phyloP scores from a whole-genome alignment of 2,113 vertebrate species.

The Craseonycteris thonglongyai region DNA sequence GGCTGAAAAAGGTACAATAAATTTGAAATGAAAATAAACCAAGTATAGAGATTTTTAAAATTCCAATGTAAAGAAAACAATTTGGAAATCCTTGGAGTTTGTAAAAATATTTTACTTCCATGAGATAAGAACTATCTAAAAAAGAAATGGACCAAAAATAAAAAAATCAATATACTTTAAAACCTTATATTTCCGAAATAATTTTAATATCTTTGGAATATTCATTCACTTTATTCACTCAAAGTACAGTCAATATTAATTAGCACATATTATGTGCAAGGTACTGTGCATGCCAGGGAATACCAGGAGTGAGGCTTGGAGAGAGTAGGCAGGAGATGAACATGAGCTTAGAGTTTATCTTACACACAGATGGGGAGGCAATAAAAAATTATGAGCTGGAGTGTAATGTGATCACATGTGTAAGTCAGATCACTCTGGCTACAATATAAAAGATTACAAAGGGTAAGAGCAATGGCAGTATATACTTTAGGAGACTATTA shows the following conservation, averaged over 20 bases:
- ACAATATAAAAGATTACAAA: background rate
- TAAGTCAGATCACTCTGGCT: background rate
- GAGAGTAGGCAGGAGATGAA: background rate
- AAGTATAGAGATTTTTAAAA: background rate
- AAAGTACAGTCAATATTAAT: background rate
- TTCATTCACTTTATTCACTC: background rate
- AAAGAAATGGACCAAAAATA: constrained; percentile 1
- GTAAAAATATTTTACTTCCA: background rate
- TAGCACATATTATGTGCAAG: background rate
- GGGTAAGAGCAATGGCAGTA: background rate
- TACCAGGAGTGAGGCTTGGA: background rate
- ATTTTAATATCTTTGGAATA: constrained; percentile 26
- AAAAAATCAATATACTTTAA: background rate
- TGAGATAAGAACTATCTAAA: background rate
- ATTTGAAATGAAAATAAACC: background rate
- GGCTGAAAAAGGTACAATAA: background rate
- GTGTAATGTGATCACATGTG: background rate
- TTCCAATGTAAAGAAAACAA: background rate
- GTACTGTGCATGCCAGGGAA: background rate
- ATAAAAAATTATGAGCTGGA: background rate
- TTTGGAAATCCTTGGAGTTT: background rate
- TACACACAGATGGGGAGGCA: background rate
- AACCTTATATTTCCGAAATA: background rate
- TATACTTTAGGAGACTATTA: background rate
- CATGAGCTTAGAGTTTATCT: background rate